Evolutionary conservation across 2,888 invertebrate species (phyloP), one percentile per base, ranked within the genome.

Genomic region (Chrysodeixis includens): DNA sequence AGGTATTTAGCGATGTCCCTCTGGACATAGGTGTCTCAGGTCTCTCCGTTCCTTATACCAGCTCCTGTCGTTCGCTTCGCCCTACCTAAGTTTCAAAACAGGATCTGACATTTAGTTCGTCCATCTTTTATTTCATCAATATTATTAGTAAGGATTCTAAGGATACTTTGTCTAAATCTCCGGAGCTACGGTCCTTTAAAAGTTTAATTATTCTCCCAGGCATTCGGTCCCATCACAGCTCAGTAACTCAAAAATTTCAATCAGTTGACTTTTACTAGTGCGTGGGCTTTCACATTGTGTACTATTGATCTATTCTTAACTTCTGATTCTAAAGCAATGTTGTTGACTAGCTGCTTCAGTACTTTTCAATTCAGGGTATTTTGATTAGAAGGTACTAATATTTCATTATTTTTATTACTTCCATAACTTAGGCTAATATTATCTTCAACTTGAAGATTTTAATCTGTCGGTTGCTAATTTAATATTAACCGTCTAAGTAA

Each of bases 271-370:
- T 57, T 51, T 44, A 35, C n/a, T 14, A 54, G 35, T 49, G 52
- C 46, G 52, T 71, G 46, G 46, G 20, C 46, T 18, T 22, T 35
- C 7, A 14, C 26, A 65, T 66, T 55, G 55, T 55, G 73, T 46
- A 30, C 30, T 46, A 67, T 58, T 26, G 10, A 66, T 71, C n/a
- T 57, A 22, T 62, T 69, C 49, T 35, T 52, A n/a, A 12, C 30
- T 54, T 14, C 5, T 55, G 32, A 30, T 62, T 61, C n/a, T n/a
- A 18, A 18, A 12, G 30, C 61, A 49, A 46, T 18, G 9, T 49
- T 49, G 18, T 20, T 49, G 9, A 2, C 18, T 18, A 4, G 46
- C 10, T 49, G 9, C 46, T 8, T 49, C 46, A 18, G 46, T 16
- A 8, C 9, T 46, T 16, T 46, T 46, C 1, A 46, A 46, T 46